Percentiles rank a stretch among this genome's conserved stretches.
Evolutionary conservation across 1,140 invertebrate species (phyloP).

Genomic region (Bombus consobrinus): DNA sequence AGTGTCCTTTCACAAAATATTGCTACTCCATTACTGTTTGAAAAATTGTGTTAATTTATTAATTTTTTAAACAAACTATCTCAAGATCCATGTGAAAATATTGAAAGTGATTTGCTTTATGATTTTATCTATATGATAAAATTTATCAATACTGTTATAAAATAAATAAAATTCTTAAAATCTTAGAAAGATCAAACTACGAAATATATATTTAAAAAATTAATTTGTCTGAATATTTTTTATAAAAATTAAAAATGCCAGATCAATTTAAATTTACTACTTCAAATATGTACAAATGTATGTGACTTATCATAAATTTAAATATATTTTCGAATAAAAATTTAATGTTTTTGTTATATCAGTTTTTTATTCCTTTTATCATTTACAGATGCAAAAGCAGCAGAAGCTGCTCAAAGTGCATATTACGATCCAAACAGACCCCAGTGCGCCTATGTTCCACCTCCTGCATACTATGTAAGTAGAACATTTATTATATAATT

Average conservation of each 20-base stretch:
- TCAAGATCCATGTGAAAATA: neutral
- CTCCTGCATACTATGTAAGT: constrained; percentile 92
- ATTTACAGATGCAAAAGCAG: constrained; percentile 79
- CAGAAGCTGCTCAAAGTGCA: constrained; percentile 92
- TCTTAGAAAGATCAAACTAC: too few species aligned
- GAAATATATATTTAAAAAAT: neutral
- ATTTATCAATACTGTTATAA: neutral
- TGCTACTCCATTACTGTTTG: neutral
- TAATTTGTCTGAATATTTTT: neutral
- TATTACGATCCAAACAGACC: constrained; percentile 94
- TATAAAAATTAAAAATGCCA: constrained; percentile 61
- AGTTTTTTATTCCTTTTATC: constrained; percentile 20
- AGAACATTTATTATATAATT: constrained; percentile 22
- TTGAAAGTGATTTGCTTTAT: neutral
- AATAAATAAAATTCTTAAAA: constrained; percentile 1
- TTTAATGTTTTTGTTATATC: neutral
- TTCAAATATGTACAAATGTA: constrained; percentile 64
- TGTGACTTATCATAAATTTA: constrained; percentile 24
- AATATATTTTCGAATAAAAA: neutral
- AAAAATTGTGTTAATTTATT: neutral
- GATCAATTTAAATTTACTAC: constrained; percentile 59
- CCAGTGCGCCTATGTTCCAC: constrained; percentile 93
- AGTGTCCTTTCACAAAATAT: neutral
- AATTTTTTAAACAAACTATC: neutral
- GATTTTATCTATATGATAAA: neutral